Evolutionary conservation across 2,113 vertebrate genomes (phyloP).

Genomic region (Anarhynchus alexandrinus): DNA sequence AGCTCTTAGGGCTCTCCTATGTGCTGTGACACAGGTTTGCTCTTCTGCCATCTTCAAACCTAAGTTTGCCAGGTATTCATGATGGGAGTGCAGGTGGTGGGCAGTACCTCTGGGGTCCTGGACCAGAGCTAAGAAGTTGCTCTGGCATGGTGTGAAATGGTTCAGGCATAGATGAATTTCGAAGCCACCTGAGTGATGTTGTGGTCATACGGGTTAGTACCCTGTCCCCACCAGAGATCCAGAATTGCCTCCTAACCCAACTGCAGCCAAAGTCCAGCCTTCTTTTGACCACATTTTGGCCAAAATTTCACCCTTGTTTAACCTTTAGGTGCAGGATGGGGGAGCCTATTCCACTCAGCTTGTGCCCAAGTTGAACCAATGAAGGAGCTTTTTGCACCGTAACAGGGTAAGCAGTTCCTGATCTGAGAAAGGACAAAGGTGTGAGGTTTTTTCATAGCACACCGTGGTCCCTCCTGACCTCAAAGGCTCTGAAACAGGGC

Average conservation of each 20-base stretch:
- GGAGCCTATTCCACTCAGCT: rapidly evolving
- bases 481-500: neutral
- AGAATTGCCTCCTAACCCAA: neutral
- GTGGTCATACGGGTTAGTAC: neutral
- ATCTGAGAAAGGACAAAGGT: neutral
- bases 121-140: neutral
- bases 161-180: neutral
- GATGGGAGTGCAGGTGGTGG: neutral
- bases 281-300: neutral
- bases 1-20: neutral
- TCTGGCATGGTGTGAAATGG: neutral
- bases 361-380: rapidly evolving
- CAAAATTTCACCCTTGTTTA: neutral
- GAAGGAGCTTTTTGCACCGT: neutral
- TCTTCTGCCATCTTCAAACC: neutral
- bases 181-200: neutral
- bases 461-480: neutral
- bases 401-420: neutral
- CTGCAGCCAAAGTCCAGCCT: neutral
- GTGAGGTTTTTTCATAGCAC: neutral
- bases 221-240: neutral
- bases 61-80: neutral
- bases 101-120: neutral
- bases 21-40: neutral
- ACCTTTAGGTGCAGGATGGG: neutral